Percentiles rank a stretch among this genome's conserved stretches.
These are phyloP conservation scores for Callorhinus ursinus DNA, from an alignment of 2,113 vertebrate genomes.

Conservation along the genomic window DNA sequence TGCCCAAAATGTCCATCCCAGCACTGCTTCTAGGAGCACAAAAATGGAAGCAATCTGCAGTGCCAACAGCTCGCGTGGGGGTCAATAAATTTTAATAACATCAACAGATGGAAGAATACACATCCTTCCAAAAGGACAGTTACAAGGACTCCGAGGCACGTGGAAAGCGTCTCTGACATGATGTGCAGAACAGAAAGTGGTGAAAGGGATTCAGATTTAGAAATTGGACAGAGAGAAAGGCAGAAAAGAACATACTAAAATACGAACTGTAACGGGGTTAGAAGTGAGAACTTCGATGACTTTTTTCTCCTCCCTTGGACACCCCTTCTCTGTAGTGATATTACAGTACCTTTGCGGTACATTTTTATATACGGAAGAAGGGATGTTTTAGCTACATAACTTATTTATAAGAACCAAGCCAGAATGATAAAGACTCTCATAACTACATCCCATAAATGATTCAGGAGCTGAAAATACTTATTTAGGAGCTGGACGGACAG, in stretches of 20 bases:
- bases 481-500: not conserved
- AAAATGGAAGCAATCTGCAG: not conserved
- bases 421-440: constrained; percentile 13
- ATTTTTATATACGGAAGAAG: constrained; percentile 29
- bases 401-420: constrained; percentile 58
- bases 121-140: not conserved
- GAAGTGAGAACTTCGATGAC: not conserved
- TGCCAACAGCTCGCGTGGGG: not conserved
- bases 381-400: not conserved
- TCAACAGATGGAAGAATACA: not conserved
- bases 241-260: not conserved
- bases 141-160: not conserved
- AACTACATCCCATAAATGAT: constrained; percentile 43
- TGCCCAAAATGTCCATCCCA: not conserved
- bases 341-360: not conserved
- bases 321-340: not conserved
- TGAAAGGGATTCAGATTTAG: not conserved
- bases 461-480: not conserved
- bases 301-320: not conserved
- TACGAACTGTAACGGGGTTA: not conserved
- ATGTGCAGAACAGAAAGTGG: not conserved
- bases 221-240: not conserved
- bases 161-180: not conserved
- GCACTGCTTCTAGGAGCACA: not conserved
- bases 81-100: not conserved